Base-by-base conservation (phyloP, 1,140 invertebrate genomes). In the Trichoplusia ni region DNA sequence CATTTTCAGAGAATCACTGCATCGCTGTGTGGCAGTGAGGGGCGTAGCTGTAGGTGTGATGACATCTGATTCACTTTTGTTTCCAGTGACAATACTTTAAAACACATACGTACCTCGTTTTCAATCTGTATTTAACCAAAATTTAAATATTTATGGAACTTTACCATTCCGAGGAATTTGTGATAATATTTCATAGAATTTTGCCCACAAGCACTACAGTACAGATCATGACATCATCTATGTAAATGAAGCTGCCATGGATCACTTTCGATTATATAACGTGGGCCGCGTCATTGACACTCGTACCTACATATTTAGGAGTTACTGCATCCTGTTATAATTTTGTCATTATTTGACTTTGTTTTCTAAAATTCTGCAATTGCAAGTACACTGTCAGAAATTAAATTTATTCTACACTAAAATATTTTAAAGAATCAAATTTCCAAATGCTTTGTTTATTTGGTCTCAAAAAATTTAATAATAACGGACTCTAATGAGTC, bases 231-330 rank as follows among this genome's bases (percentile, higher is more conserved):
- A 82, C 71, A 77, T 81, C 73, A 84, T 63, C 66, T 31, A 69
- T 81, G 75, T 47, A 80, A 84, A 82, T 75, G 60, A 64, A 58
- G 56, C 49, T 73, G 67, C 72, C 79, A 62, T 64, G 74, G 33
- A 77, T 63, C 69, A 75, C 64, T 71, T 68, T 33, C 53, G 38
- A 67, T 72, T 76, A 70, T 64, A 53, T 74, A 69, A 68, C 19
- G 27, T 14, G 7, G 40, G 29, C n/a, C 14, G 49, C 61, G 40
- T 69, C 67, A 64, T 51, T 54, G 38, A 59, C 51, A 44, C 31
- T 23, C 42, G 7, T 27, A n/a, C n/a, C n/a, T 19, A 40, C 42
- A 59, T 4, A 27, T 14, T 16, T 56, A 8, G 25, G 8, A 14
- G 8, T n/a, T n/a, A 16, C 18, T 9, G 7, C 21, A 25, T 56